Evolutionary conservation across 2,113 vertebrate genomes (phyloP), one percentile per base, ranked within the genome.

Genomic region (Crotalus tigris): DNA sequence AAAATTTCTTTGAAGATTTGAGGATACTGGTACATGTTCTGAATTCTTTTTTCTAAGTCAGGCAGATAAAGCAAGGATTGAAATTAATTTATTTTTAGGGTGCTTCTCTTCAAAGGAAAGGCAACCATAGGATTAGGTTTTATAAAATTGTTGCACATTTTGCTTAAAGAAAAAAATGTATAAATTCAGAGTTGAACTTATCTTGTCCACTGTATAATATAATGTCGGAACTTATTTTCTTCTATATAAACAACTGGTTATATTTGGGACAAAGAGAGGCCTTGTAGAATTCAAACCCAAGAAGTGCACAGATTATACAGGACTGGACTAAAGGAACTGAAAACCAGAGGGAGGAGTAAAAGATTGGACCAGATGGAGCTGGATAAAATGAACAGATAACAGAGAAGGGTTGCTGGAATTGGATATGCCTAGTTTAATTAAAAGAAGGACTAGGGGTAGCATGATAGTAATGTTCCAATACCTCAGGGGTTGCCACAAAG

Each of bases 51-150:
- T 26, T 39, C 19, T 61, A 69, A 69, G 29, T 85, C 64, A 5
- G 9, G 51, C 8, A 33, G 12, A 7, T 8, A 59, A 1, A 8
- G 11, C 1, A 1, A 10, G 51, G 92, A 87, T 91, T 44, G 24
- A 90, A 49, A 92, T 92, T 26, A 88, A 57, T 44, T 44, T 89
- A 57, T 89, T 75, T 3, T 46, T 9, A 91, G 29, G 33, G 59
- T 69, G 33, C 75, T 87, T 87, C 9, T 91, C 33, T 93, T 87
- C 89, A 87, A 91, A 87, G 33, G 51, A 64, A 93, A 93, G 13
- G 15, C 9, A 69, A 59, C n/a, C 3, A 13, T 5, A 90, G 15
- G 53, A 39, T 87, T 51, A 59, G 87, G 17, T 87, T 69, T 87
- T 81, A 81, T 33, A 21, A 81, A 81, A 44, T 44, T 9, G 19